phyloP scores from a whole-genome alignment of 1,140 invertebrate species.

The Hycleus phaleratus region DNA sequence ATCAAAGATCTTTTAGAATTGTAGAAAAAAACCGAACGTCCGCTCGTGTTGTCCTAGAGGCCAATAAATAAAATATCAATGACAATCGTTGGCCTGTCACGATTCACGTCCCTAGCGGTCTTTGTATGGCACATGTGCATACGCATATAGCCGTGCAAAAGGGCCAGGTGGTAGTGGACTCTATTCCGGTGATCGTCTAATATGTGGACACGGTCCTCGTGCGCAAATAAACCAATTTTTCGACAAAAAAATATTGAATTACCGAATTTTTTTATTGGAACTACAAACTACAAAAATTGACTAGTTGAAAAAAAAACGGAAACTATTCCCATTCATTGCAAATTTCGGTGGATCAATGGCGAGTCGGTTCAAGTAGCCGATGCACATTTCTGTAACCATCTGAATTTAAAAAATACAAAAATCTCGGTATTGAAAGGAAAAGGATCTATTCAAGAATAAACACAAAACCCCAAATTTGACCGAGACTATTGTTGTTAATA shows the following conservation, averaged over 20 bases:
- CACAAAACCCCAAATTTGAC: too few relatives aligned
- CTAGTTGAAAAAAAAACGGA: too few relatives aligned
- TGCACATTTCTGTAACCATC: slow-evolving; percentile 32
- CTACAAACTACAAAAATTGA: too few relatives aligned
- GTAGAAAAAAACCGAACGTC: slow-evolving; percentile 7
- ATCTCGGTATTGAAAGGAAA: too few relatives aligned
- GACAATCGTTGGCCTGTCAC: slow-evolving; percentile 29
- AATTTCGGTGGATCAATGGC: too few relatives aligned
- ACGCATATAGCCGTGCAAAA: background rate
- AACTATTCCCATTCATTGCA: too few relatives aligned
- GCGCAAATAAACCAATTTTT: slow-evolving; percentile 7
- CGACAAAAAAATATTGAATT: slow-evolving; percentile 5
- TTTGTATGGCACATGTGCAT: slow-evolving; percentile 30
- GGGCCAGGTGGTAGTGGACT: slow-evolving; percentile 10
- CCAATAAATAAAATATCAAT: slow-evolving; percentile 39
- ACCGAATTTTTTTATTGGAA: background rate
- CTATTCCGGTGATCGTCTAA: slow-evolving; percentile 4
- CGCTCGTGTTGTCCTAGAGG: slow-evolving; percentile 12
- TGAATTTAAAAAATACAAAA: too few relatives aligned
- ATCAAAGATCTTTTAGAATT: background rate
- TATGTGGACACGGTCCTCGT: slow-evolving; percentile 17
- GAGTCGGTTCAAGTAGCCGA: slow-evolving; percentile 27
- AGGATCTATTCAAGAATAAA: too few relatives aligned
- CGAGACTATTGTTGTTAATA: too few relatives aligned
- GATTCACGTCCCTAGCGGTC: slow-evolving; percentile 19